These are phyloP conservation scores for Cheilosia vulpina DNA, from an alignment of 2,888 invertebrate genomes.

Conservation along the genomic window DNA sequence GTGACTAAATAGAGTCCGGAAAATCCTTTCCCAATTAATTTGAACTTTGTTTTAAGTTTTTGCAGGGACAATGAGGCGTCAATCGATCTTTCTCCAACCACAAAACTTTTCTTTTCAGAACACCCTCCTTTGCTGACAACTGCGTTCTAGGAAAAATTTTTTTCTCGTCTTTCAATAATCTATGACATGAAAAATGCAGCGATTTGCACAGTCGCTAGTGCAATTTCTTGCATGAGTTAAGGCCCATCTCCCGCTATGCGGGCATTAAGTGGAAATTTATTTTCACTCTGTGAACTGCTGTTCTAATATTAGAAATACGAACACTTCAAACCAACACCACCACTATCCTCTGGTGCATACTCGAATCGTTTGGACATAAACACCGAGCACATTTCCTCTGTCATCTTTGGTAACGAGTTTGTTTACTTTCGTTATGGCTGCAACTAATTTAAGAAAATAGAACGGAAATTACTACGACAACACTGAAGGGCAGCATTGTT, in stretches of 20 bases:
- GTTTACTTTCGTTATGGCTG: constrained; percentile 11
- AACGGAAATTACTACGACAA: background rate
- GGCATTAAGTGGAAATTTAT: background rate
- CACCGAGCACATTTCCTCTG: background rate
- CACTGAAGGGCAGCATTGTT: background rate
- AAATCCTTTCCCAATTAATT: no score
- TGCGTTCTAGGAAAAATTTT: no score
- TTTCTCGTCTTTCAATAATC: no score
- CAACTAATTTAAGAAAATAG: constrained; percentile 18
- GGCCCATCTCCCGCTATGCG: background rate
- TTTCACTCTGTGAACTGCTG: background rate
- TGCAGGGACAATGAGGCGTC: no score
- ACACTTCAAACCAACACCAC: background rate
- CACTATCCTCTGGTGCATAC: constrained; percentile 9
- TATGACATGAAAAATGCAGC: no score
- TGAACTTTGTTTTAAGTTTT: no score
- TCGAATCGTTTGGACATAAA: constrained; percentile 1
- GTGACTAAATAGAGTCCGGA: no score
- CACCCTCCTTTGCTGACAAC: no score
- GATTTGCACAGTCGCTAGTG: background rate
- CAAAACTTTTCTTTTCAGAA: no score
- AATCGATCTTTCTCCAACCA: no score
- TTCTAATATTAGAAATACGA: constrained; percentile 26
- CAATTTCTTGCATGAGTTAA: background rate
- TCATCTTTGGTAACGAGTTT: constrained; percentile 1